These are phyloP conservation scores for Aphelenchoides bicaudatus DNA, from an alignment of 2,888 invertebrate species.

Conservation along the genomic window DNA sequence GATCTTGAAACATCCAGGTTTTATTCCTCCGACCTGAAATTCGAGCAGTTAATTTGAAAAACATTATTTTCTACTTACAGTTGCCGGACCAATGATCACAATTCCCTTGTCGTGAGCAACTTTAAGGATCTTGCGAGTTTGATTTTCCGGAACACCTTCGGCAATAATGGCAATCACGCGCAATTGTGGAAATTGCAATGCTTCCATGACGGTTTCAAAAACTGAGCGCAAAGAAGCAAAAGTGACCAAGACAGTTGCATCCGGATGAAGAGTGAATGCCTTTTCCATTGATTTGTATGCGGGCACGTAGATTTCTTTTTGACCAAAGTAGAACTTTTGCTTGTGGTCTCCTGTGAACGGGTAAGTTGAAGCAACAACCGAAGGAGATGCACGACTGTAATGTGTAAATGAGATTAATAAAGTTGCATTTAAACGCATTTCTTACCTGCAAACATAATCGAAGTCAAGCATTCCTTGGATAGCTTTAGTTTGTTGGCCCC, in stretches of 20 bases:
- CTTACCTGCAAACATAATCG: conserved; percentile 84
- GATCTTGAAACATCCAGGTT: conserved; percentile 95
- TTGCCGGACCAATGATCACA: conserved; percentile 73
- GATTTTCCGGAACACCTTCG: conserved; percentile 97
- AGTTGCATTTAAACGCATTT: conserved; percentile 81
- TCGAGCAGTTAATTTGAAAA: too few relatives aligned
- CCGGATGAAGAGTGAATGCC: conserved; percentile 88
- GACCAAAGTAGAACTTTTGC: conserved; percentile 99
- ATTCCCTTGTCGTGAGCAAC: conserved; percentile 73
- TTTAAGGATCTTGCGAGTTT: conserved; percentile 83
- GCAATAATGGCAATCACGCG: conserved; percentile 88
- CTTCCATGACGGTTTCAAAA: conserved; percentile 90
- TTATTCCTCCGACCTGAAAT: conserved; percentile 96
- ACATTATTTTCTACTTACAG: too few relatives aligned
- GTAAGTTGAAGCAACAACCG: conserved; percentile 89
- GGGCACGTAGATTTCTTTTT: conserved; percentile 71
- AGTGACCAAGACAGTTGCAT: conserved; percentile 87
- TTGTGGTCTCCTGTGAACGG: conserved; percentile 94
- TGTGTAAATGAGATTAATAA: conserved; percentile 96
- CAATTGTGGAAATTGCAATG: conserved; percentile 80
- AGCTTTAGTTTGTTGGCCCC: conserved; percentile 84
- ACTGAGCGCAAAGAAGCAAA: conserved; percentile 96
- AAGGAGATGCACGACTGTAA: conserved; percentile 78
- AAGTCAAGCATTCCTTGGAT: conserved; percentile 81
- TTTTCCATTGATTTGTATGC: conserved; percentile 96